Conservation (phyloP, 2,888 invertebrate species). For the Drosophila paramelanica region DNA sequence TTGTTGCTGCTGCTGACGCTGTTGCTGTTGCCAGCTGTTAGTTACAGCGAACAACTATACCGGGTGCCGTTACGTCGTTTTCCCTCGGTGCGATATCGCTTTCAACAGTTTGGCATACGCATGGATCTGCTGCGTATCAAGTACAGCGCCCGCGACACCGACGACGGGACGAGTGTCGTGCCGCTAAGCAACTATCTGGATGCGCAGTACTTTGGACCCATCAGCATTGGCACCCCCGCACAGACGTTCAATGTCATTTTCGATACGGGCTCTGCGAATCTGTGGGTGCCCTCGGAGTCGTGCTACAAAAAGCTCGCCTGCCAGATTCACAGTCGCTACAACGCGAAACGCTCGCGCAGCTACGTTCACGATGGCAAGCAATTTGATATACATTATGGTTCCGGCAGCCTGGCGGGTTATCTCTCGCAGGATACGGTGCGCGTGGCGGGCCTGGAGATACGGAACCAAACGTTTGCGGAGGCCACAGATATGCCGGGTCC, state of each 20-base stretch:
- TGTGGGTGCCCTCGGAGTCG: conserved; percentile 99
- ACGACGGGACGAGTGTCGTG: conserved; percentile 86
- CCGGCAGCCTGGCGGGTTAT: conserved; percentile 61
- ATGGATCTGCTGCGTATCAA: conserved; percentile 85
- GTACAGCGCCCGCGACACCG: conserved; percentile 81
- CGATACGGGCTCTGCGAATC: conserved; percentile 99
- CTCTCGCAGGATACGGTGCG: conserved; percentile 60
- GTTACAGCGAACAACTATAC: conserved; percentile 46
- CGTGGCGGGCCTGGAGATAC: conserved; percentile 58
- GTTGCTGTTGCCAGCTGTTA: conserved; percentile 5
- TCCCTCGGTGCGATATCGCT: conserved; percentile 87
- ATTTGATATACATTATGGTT: conserved; percentile 68
- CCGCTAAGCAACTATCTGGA: conserved; percentile 96
- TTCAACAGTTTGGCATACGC: conserved; percentile 90
- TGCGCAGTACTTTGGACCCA: conserved; percentile 97
- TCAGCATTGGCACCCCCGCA: conserved; percentile 94
- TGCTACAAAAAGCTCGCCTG: conserved; percentile 97
- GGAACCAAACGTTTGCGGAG: conserved; percentile 64
- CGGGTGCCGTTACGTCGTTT: conserved; percentile 91
- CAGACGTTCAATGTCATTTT: conserved; percentile 97
- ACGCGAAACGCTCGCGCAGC: conserved; percentile 91
- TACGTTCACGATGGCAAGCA: conserved; percentile 91
- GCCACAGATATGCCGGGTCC: conserved; percentile 73
- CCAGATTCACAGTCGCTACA: conserved; percentile 97
- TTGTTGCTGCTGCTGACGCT: conserved; percentile 1